Evolutionary conservation across 2,113 vertebrate species (phyloP).

Genomic region (Onychostruthus taczanowskii): DNA sequence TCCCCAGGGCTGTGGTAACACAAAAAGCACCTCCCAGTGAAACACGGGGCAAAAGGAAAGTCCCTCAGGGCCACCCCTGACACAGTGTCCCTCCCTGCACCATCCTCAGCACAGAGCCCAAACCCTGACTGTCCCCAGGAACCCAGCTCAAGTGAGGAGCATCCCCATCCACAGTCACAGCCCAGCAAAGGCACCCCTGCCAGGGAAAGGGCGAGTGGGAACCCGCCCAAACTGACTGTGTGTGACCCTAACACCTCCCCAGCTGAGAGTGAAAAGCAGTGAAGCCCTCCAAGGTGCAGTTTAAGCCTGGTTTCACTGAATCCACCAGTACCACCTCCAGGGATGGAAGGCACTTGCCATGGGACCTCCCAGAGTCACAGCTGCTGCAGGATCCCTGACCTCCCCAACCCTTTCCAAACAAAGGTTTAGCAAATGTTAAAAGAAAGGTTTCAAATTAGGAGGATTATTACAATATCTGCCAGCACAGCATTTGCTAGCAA

Average conservation of each 20-base stretch:
- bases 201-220: not conserved
- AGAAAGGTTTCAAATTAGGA: not conserved
- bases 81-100: fast-evolving
- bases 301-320: not conserved
- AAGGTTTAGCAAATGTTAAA: not conserved
- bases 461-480: not conserved
- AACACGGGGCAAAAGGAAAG: fast-evolving
- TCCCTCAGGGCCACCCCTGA: not conserved
- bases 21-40: too few species aligned
- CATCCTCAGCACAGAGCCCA: not conserved
- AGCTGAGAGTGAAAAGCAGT: not conserved
- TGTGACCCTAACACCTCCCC: not conserved
- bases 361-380: not conserved
- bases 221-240: not conserved
- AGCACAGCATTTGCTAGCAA: not conserved
- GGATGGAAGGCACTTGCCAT: not conserved
- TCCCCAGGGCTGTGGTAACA: not conserved
- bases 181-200: not conserved
- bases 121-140: fast-evolving
- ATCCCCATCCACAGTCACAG: fast-evolving
- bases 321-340: not conserved
- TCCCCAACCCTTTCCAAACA: not conserved
- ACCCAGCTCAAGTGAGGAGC: not conserved
- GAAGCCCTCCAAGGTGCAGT: not conserved
- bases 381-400: not conserved